Evolutionary conservation across 1,140 invertebrate genomes (phyloP).

Genomic region (Anoplolepis gracilipes): DNA sequence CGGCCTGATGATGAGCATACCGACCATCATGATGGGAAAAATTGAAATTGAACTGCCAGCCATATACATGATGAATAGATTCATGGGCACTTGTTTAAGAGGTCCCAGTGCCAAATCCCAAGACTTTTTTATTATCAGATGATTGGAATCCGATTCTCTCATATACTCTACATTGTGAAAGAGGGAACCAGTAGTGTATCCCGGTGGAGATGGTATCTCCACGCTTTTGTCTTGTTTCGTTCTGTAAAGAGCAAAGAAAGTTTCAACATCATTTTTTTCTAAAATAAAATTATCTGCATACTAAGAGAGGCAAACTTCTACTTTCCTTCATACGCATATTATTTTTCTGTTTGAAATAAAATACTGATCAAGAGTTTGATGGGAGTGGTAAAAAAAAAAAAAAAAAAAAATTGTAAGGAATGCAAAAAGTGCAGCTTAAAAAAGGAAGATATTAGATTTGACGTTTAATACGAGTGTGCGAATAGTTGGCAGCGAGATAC

Average conservation of each 20-base stretch:
- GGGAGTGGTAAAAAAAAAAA: too few relatives aligned
- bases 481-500: not conserved
- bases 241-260: conserved; percentile 72
- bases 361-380: not conserved
- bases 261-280: not conserved
- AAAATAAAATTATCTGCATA: not conserved
- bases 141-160: conserved; percentile 91
- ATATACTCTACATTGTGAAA: conserved; percentile 91
- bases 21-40: conserved; percentile 99
- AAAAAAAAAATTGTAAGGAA: not conserved
- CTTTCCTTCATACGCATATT: conserved; percentile 15
- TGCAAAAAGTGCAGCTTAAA: not conserved
- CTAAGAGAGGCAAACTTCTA: not conserved
- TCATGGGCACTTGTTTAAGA: conserved; percentile 99
- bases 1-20: conserved; percentile 98
- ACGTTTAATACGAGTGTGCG: not conserved
- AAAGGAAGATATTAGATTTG: not conserved
- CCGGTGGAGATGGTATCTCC: conserved; percentile 92
- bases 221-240: conserved; percentile 82
- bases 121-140: conserved; percentile 96
- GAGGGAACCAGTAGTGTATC: conserved; percentile 91
- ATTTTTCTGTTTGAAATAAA: not conserved
- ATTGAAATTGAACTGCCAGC: conserved; percentile 99
- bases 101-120: conserved; percentile 99
- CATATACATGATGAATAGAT: conserved; percentile 99